Base-by-base conservation (phyloP, 2,113 vertebrate species). In the Pelvicachromis taeniatus region DNA sequence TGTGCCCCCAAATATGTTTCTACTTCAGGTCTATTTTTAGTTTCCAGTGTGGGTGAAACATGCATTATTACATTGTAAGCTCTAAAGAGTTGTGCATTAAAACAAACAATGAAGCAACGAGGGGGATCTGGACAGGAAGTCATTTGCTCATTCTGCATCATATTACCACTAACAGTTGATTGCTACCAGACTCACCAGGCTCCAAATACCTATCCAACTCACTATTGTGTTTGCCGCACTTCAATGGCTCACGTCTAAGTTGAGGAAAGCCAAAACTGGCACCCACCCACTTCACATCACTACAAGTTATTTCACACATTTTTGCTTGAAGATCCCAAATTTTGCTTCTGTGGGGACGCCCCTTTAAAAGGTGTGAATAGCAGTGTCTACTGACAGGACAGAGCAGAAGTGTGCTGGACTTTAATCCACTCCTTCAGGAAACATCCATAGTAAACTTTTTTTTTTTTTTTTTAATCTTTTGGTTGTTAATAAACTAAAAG, bases 291-390 rank as follows among this genome's bases (percentile, higher is more conserved):
- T 35, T 63, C 31, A 33, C 58, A 61, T 33, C 29, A 33, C 58
- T 33, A 6, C 29, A 33, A 13, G 42, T 9, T 0, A 19, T 61
- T 0, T n/a, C 31, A 17, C 56, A 26, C 26, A 3, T 17, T 5
- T 14, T 59, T 31, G 0, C 0, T 59, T 33, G 4, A 3, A 59
- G 29, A 31, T 59, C 56, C 29, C 29, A 33, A 33, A 33, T 0
- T n/a, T n/a, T n/a, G 35, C 61, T 65, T 9, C n/a, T 7, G 59
- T 1, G 11, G 4, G 0, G 35, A 65, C 0, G 19, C 11, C n/a
- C 0, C 6, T 65, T 21, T 12, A 35, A n/a, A 65, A 14, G 61
- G 11, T 65, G 61, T 23, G 11, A 65, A 38, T 0, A 12, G 13
- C 35, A 38, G 19, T 65, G 61, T 1, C 17, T 65, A 2, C 61